A percentile compares a stretch with the other conserved stretches of the same genome.
Evolutionary conservation across 2,888 invertebrate species (phyloP).

Genomic region (Arctia plantaginis): DNA sequence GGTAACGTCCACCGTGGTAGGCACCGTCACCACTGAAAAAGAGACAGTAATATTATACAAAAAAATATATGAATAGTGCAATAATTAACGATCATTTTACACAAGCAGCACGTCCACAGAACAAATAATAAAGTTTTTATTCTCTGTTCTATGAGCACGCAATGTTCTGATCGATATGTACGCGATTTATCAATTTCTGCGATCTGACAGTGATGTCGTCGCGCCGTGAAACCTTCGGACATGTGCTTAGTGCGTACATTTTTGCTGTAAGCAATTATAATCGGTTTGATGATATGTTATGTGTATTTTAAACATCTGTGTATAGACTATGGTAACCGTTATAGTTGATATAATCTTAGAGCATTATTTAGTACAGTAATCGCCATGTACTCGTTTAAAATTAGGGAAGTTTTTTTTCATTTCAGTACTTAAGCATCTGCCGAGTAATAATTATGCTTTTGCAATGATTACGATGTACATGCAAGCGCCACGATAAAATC

Average conservation of each 20-base stretch:
- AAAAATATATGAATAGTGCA: not conserved
- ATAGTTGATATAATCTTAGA: not conserved
- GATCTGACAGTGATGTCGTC: too few species aligned
- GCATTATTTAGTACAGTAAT: not conserved
- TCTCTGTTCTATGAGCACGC: too few species aligned
- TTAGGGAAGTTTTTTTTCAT: not conserved
- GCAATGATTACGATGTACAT: not conserved
- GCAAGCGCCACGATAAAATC: not conserved
- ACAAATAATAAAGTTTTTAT: too few species aligned
- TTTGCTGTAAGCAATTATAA: not conserved
- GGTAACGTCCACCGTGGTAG: slow-evolving; percentile 62
- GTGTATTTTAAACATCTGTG: not conserved
- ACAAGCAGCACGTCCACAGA: not conserved
- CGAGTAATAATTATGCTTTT: not conserved
- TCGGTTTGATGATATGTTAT: not conserved
- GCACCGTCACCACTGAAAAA: slow-evolving; percentile 64
- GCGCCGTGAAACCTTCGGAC: too few species aligned
- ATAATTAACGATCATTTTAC: not conserved
- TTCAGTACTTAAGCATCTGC: not conserved
- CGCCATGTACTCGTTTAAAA: not conserved
- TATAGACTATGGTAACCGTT: not conserved
- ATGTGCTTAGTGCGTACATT: too few species aligned
- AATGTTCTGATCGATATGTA: too few species aligned
- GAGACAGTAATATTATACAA: slow-evolving; percentile 7
- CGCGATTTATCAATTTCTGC: too few species aligned